Percentiles rank a stretch among this genome's conserved stretches.
These are phyloP conservation scores for Salticus scenicus DNA, from an alignment of 2,888 invertebrate species.

Conservation along the genomic window DNA sequence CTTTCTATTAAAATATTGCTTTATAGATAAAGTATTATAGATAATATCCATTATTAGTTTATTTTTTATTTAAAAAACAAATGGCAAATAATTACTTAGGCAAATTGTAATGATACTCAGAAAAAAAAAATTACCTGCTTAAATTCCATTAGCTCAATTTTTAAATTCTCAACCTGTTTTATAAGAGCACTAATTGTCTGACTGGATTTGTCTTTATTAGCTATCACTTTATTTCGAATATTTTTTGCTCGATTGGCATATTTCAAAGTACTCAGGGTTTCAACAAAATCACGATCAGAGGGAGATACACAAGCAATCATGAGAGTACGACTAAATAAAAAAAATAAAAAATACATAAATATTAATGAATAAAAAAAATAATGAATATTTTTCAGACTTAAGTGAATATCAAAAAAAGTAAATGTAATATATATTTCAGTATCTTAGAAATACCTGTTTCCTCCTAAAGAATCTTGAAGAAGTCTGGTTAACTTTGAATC, in stretches of 20 bases:
- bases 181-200: conserved; percentile 91
- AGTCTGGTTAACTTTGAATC: conserved; percentile 97
- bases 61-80: too few species aligned
- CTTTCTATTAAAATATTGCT: too few species aligned
- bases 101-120: too few species aligned
- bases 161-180: conserved; percentile 90
- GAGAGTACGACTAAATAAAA: conserved; percentile 86
- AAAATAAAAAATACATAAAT: too few species aligned
- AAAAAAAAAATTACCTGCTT: conserved; percentile 86
- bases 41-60: too few species aligned
- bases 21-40: too few species aligned
- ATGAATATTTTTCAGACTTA: too few species aligned
- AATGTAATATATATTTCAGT: too few species aligned
- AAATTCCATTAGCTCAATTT: conserved; percentile 93
- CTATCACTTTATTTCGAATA: conserved; percentile 88
- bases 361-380: too few species aligned
- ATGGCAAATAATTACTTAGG: too few species aligned
- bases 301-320: conserved; percentile 99
- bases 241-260: conserved; percentile 98
- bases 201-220: conserved; percentile 76
- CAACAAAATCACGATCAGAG: conserved; percentile 98
- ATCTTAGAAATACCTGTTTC: conserved; percentile 80
- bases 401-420: too few species aligned
- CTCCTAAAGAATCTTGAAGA: conserved; percentile 96
- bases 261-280: conserved; percentile 96